phyloP scores from a whole-genome alignment of 53 echinoderm and acorn worm genomes.

The Astropecten irregularis region DNA sequence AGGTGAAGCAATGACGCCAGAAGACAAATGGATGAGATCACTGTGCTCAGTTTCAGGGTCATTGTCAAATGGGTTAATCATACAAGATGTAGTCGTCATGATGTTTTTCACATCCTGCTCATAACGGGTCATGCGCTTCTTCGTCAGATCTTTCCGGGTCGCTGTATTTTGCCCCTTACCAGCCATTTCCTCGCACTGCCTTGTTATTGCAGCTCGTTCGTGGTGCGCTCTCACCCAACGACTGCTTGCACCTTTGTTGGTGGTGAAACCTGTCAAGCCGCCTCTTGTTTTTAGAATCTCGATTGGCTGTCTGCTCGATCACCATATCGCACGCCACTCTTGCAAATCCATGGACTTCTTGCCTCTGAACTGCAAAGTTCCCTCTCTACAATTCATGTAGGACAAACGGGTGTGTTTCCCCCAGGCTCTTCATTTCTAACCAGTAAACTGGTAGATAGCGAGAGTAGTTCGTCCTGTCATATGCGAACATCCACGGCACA shows the following conservation, averaged over 20 bases:
- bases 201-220: constrained; percentile 55
- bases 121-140: constrained; percentile 12
- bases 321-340: constrained; percentile 51
- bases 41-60: neutral
- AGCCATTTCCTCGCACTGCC: constrained; percentile 65
- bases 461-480: constrained; percentile 50
- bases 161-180: neutral
- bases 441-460: constrained; percentile 53
- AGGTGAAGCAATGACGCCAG: constrained; percentile 59
- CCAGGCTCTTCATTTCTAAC: constrained; percentile 49
- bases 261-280: constrained; percentile 28
- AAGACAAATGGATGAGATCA: constrained; percentile 56
- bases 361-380: constrained; percentile 55
- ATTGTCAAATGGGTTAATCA: constrained; percentile 65
- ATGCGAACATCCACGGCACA: constrained; percentile 55
- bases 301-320: constrained; percentile 64
- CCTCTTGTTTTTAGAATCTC: constrained; percentile 66
- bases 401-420: constrained; percentile 11
- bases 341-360: constrained; percentile 37
- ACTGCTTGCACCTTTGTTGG: constrained; percentile 34
- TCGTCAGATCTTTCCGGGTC: neutral
- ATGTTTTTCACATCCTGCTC: constrained; percentile 29
- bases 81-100: constrained; percentile 17
- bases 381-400: constrained; percentile 16
- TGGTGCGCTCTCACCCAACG: constrained; percentile 53